Conservation (phyloP, 2,113 vertebrate species). For the Tragelaphus imberbis region DNA sequence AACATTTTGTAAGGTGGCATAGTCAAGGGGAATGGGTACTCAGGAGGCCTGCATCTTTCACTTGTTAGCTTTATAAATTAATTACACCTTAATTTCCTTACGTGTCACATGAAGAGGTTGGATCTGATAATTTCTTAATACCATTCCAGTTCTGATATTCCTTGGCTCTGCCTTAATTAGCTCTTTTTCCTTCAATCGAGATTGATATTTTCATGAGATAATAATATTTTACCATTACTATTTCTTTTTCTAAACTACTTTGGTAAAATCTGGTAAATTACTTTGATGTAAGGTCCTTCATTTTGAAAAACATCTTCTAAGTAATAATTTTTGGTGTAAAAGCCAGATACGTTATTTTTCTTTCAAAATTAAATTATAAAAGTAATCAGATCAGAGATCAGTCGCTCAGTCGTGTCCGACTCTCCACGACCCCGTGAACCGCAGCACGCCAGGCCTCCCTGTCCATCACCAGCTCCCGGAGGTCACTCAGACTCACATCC, state of each 20-base stretch:
- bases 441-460: too few species aligned
- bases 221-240: neutral
- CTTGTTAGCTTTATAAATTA: neutral
- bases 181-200: neutral
- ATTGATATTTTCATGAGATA: constrained; percentile 2
- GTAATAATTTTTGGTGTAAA: constrained; percentile 10
- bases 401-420: too few species aligned
- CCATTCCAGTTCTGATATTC: neutral
- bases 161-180: neutral
- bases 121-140: neutral
- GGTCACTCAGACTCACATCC: too few species aligned
- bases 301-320: constrained; percentile 2
- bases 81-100: neutral
- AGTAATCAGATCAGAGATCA: neutral
- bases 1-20: neutral
- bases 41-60: neutral
- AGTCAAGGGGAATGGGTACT: neutral
- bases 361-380: constrained; percentile 19
- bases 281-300: neutral
- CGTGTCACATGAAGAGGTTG: neutral
- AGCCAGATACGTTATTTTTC: neutral
- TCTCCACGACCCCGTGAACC: too few species aligned
- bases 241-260: neutral
- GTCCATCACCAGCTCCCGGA: too few species aligned
- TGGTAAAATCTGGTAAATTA: neutral